phyloP scores from a whole-genome alignment of 1,140 invertebrate genomes.

The Himalopsyche phryganea region DNA sequence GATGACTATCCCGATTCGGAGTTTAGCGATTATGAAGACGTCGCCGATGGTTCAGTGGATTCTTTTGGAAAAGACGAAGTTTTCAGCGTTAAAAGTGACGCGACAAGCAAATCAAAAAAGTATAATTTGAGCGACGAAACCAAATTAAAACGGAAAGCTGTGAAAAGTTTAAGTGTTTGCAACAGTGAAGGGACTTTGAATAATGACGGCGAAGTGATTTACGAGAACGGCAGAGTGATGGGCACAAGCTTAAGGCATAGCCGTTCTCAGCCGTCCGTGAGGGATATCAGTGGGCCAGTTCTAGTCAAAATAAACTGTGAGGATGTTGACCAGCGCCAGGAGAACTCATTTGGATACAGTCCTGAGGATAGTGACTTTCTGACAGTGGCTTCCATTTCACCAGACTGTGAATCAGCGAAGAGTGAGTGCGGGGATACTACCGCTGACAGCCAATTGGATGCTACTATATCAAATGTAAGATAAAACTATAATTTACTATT shows the following conservation, averaged over 20 bases:
- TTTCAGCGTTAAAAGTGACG: constrained; percentile 16
- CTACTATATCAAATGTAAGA: no score
- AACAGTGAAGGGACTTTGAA: constrained; percentile 27
- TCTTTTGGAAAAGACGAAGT: constrained; percentile 27
- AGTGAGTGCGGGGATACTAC: constrained; percentile 8
- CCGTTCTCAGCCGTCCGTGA: constrained; percentile 29
- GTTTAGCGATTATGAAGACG: constrained; percentile 33
- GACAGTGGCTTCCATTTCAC: constrained; percentile 12
- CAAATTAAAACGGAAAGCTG: constrained; percentile 4
- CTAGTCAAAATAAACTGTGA: constrained; percentile 24
- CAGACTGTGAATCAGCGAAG: constrained; percentile 10
- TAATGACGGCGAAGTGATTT: constrained; percentile 3
- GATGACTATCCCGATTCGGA: constrained; percentile 33
- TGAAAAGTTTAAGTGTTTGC: constrained; percentile 21
- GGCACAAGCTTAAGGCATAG: constrained; percentile 18
- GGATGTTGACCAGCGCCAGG: constrained; percentile 6
- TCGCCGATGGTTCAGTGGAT: constrained; percentile 21
- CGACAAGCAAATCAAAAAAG: background rate
- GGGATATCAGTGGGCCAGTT: constrained; percentile 26
- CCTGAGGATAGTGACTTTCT: constrained; percentile 7
- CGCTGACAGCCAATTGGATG: background rate
- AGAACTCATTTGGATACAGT: constrained; percentile 1
- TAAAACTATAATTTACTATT: no score
- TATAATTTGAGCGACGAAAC: constrained; percentile 4
- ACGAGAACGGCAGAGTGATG: background rate